Base-by-base conservation (phyloP, 1,140 invertebrate genomes). In the Drosophila ficusphila region DNA sequence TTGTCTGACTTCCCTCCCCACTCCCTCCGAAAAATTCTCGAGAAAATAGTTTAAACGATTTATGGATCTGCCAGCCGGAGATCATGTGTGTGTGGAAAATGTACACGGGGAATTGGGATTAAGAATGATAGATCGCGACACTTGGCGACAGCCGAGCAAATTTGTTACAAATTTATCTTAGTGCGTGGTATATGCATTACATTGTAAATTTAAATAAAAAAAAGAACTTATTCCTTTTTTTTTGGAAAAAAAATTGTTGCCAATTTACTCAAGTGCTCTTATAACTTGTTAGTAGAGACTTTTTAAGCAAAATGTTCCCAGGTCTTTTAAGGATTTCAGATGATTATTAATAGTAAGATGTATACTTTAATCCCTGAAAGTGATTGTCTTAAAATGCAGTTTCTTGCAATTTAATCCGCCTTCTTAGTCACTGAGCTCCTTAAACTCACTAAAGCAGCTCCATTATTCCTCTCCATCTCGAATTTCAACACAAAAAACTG, bases 31-130 rank as follows among this genome's bases (percentile, higher is more conserved):
- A 7, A 44, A 25, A 44, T 75, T 39, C 23, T 38, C 19, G n/a
- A 16, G 53, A 49, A 39, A 44, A 77, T 65, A 74, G 46, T 60
- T 52, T 73, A 60, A 79, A 79, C 79, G 81, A 85, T 86, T 85
- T 85, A 85, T 79, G 48, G 39, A 23, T 41, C 36, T 41, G 42
- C 46, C 25, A 51, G 16, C 7, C 29, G 27, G 38, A 25, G 58
- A 62, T 57, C 34, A 29, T 19, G 14, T 21, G 33, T 21, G 33
- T 57, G 51, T 16, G 25, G 42, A 16, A 11, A 18, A 8, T 19
- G 33, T 16, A 4, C 9, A 42, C 3, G 60, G 27, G 23, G 25
- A 7, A 4, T 6, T 36, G 4, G 39, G 39, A 64, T 61, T 61
- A 61, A 4, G n/a, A 47, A 12, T 42, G 31, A 72, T 60, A 27